Evolutionary conservation across 2,797 vertebrate genomes (phyloP).

Genomic region (Pangasius mekongensis): DNA sequence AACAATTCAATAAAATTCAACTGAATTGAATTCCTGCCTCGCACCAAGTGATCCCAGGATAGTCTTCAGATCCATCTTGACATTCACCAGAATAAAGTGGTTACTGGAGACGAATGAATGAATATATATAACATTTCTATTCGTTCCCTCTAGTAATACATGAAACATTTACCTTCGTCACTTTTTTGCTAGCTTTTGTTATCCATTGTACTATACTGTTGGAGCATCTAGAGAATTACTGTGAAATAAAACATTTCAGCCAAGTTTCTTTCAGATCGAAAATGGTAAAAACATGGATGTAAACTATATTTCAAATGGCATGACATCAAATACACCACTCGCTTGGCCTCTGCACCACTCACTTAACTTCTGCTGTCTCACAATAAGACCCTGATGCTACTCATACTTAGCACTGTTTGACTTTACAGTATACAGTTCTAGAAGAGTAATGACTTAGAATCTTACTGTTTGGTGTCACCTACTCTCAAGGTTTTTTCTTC

Average conservation of each 20-base stretch:
- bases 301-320: neutral
- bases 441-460: neutral
- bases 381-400: neutral
- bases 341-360: neutral
- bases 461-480: neutral
- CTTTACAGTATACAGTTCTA: neutral
- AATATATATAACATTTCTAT: neutral
- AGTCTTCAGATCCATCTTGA: neutral
- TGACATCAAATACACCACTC: neutral
- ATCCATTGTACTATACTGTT: neutral
- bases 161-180: neutral
- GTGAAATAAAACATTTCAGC: neutral
- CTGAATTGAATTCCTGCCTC: neutral
- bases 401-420: neutral
- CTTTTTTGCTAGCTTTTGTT: neutral
- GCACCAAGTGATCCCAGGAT: neutral
- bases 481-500: neutral
- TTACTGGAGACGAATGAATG: neutral
- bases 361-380: neutral
- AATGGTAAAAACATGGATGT: neutral
- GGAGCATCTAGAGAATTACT: neutral
- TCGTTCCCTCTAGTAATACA: neutral
- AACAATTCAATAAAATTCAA: neutral
- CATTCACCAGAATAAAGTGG: neutral
- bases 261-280: neutral